Conservation (phyloP, 2,113 vertebrate species). For the Corythoichthys haematopterus region DNA sequence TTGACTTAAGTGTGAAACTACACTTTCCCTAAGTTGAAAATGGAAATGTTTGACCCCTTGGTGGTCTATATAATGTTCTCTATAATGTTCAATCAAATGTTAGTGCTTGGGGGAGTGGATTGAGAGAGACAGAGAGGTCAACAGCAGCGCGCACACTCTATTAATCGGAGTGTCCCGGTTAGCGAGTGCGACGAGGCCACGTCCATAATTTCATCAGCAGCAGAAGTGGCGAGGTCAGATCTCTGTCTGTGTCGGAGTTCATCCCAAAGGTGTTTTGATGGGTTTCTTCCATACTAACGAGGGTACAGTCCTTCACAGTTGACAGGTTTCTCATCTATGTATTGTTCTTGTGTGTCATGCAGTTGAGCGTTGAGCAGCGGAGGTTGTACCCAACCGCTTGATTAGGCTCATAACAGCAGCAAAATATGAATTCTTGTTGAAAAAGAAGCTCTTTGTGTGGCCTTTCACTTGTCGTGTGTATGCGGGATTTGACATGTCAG, state of each 20-base stretch:
- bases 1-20: not conserved
- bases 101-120: constrained; percentile 19
- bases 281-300: not conserved
- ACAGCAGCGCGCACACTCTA: constrained; percentile 46
- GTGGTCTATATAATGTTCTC: constrained; percentile 12
- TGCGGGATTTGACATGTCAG: constrained; percentile 21
- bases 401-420: too few relatives aligned
- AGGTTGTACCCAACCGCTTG: too few relatives aligned
- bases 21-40: not conserved
- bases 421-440: not conserved
- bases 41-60: not conserved
- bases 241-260: not conserved
- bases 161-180: constrained; percentile 54
- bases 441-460: not conserved
- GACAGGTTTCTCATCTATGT: too few relatives aligned
- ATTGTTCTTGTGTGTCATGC: too few relatives aligned
- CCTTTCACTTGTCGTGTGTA: not conserved
- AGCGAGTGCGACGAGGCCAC: constrained; percentile 14
- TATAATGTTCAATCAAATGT: constrained; percentile 12
- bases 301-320: not conserved
- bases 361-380: too few relatives aligned
- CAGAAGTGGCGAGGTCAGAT: not conserved
- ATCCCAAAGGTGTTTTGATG: not conserved
- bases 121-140: constrained; percentile 36
- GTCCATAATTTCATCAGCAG: not conserved